These are phyloP conservation scores for Spilogale gracilis DNA, from an alignment of 2,113 vertebrate species.

Conservation along the genomic window DNA sequence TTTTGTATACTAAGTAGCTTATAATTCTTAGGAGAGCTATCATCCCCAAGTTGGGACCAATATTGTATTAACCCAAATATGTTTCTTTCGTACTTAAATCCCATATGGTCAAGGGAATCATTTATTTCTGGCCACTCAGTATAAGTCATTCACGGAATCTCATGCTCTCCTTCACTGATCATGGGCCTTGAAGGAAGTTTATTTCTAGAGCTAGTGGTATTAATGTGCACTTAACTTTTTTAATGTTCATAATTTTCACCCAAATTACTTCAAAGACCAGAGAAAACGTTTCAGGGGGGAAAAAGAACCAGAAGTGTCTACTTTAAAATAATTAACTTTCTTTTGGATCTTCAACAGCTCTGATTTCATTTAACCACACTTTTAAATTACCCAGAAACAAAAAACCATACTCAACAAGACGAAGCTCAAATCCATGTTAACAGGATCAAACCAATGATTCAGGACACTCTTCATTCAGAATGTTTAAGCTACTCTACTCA, in stretches of 20 bases:
- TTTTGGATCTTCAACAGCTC: not conserved
- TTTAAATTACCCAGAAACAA: slow-evolving; percentile 1
- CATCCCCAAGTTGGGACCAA: not conserved
- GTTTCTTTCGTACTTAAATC: not conserved
- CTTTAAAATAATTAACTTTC: not conserved
- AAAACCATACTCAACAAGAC: slow-evolving; percentile 1
- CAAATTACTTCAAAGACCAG: not conserved
- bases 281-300: not conserved
- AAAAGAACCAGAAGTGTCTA: not conserved
- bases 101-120: not conserved
- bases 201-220: not conserved
- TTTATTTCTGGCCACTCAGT: not conserved
- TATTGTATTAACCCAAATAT: not conserved
- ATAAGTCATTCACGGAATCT: not conserved
- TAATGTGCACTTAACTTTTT: not conserved
- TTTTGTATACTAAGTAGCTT: not conserved
- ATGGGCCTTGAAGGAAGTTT: not conserved
- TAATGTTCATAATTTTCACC: not conserved
- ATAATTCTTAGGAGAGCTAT: not conserved
- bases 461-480: not conserved
- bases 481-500: not conserved
- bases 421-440: not conserved
- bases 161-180: not conserved
- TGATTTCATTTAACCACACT: not conserved
- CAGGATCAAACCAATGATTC: not conserved